Evolutionary conservation across 2,888 invertebrate genomes (phyloP), one percentile per base, ranked within the genome.

Genomic region (Timandra comae): DNA sequence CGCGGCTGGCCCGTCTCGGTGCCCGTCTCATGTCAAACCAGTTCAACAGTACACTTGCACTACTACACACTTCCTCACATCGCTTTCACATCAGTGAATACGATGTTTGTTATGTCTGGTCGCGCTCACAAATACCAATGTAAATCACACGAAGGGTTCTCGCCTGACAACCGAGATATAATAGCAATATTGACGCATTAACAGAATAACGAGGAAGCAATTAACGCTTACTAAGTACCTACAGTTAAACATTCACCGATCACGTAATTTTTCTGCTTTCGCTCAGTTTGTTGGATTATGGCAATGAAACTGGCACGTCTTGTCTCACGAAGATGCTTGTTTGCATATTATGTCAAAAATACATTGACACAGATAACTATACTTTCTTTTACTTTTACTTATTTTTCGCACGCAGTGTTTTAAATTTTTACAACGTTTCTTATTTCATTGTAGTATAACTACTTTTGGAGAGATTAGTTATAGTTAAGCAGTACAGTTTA

Each of bases 31-130:
- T 33, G 7, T 26, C 33, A 62, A 77, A 80, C 79, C 74, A 67
- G 79, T 77, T 74, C 60, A 3, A 5, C 3, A 54, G 37, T 63
- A 63, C 71, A 76, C 78, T 78, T 77, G 75, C 72, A 71, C 70
- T 76, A 60, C 63, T 61, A 56, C 53, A 51, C 57, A 52, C 60
- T 61, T 61, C 55, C 54, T 52, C 51, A 56, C 64, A 35, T 30
- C 38, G 38, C 43, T 72, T 69, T 69, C 63, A 60, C 52, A 52
- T 49, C 56, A 42, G 53, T 56, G 51, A 54, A 58, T 53, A 41
- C 27, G 37, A 43, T 38, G 46, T 41, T 35, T 44, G 34, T 43
- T 25, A 40, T 30, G 16, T 16, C 16, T 16, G 16, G 16, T 16
- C 16, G 6, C 16, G 6, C 6, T 16, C 16, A 16, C 16, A 3